Percentiles rank a stretch among this genome's conserved stretches.
Conservation (phyloP, 2,888 invertebrate species). For the Melanotus villosus region DNA sequence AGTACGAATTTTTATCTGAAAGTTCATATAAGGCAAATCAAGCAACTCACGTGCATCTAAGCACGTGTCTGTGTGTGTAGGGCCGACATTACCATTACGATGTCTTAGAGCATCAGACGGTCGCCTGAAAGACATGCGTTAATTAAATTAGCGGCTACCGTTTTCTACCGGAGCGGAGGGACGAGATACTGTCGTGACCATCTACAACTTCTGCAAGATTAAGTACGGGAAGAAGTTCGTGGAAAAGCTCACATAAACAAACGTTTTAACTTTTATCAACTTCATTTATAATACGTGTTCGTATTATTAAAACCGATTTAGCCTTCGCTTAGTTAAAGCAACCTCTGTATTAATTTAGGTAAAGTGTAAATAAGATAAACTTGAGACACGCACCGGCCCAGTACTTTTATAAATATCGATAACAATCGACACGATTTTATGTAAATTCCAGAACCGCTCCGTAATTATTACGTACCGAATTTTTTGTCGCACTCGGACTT, state of each 20-base stretch:
- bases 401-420: too few relatives aligned
- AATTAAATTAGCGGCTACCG: constrained; percentile 44
- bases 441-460: too few relatives aligned
- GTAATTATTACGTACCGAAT: too few relatives aligned
- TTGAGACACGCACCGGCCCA: too few relatives aligned
- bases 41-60: constrained; percentile 36
- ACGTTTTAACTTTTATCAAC: too few relatives aligned
- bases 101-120: constrained; percentile 44
- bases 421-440: too few relatives aligned
- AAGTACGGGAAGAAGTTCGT: constrained; percentile 24
- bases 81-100: constrained; percentile 44
- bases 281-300: too few relatives aligned
- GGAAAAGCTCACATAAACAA: constrained; percentile 4
- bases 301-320: too few relatives aligned
- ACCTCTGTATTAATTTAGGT: too few relatives aligned
- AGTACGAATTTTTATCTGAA: constrained; percentile 38
- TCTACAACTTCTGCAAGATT: constrained; percentile 27
- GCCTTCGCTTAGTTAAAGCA: too few relatives aligned
- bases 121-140: constrained; percentile 45
- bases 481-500: too few relatives aligned
- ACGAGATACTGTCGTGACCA: constrained; percentile 39
- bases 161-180: constrained; percentile 20
- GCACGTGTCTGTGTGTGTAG: constrained; percentile 42
- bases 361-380: too few relatives aligned
- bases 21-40: constrained; percentile 42